phyloP scores from a whole-genome alignment of 2,113 vertebrate species.

The Oryctolagus cuniculus region mOryCun1.1 NC_091449.1:8389501-8390000 shows the following conservation, averaged over 20 bases:
- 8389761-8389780: not conserved
- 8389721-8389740: not conserved
- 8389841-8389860: not conserved
- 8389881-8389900: not conserved
- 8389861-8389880: not conserved
- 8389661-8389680: not conserved
- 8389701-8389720: not conserved
- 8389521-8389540: no score
- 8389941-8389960: not conserved
- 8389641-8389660: not conserved
- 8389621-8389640: not conserved
- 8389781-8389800: not conserved
- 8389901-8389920: not conserved
- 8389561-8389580: no score
- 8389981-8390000: no score
- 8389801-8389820: not conserved
- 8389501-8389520: no score
- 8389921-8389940: not conserved
- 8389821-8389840: not conserved
- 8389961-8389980: no score
- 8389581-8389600: no score
- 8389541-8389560: no score
- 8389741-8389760: not conserved
- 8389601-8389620: no score
- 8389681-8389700: rapidly evolving